These are phyloP conservation scores for Spongilla lacustris DNA, from an alignment of 37 sponge, comb jelly and placozoan species.

Conservation along the genomic window DNA sequence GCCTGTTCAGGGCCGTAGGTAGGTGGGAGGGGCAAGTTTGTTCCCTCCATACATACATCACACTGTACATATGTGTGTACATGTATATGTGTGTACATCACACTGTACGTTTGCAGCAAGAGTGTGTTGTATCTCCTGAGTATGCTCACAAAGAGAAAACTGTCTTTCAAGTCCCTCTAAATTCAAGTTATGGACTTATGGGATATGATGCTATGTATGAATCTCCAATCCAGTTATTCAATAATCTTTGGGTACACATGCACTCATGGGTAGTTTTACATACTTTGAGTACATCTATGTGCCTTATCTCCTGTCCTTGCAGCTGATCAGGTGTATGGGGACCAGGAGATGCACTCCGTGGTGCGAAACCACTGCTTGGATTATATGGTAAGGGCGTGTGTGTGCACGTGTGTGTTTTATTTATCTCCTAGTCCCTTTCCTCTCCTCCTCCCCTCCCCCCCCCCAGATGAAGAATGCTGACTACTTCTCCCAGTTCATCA, in stretches of 20 bases:
- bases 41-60: neutral
- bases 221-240: too few species aligned
- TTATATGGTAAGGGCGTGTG: conserved; percentile 81
- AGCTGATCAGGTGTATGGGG: conserved; percentile 98
- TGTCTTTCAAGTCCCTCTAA: too few species aligned
- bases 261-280: neutral
- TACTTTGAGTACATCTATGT: neutral
- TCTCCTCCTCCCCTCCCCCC: conserved; percentile 22
- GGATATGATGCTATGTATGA: too few species aligned
- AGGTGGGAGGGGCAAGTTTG: neutral
- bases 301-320: conserved; percentile 6
- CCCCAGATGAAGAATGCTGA: conserved; percentile 91
- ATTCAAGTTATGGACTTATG: too few species aligned
- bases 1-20: conserved; percentile 94
- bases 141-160: too few species aligned
- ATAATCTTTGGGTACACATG: neutral
- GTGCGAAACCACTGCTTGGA: conserved; percentile 91
- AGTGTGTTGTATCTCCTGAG: too few species aligned
- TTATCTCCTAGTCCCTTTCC: too few species aligned
- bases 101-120: too few species aligned
- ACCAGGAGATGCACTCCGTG: conserved; percentile 93
- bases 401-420: conserved; percentile 11
- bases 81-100: too few species aligned
- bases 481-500: conserved; percentile 94
- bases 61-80: neutral